A percentile compares a stretch with the other conserved stretches of the same genome.
Evolutionary conservation across 2,797 vertebrate genomes (phyloP).

Genomic region (Eidolon dupreanum): DNA sequence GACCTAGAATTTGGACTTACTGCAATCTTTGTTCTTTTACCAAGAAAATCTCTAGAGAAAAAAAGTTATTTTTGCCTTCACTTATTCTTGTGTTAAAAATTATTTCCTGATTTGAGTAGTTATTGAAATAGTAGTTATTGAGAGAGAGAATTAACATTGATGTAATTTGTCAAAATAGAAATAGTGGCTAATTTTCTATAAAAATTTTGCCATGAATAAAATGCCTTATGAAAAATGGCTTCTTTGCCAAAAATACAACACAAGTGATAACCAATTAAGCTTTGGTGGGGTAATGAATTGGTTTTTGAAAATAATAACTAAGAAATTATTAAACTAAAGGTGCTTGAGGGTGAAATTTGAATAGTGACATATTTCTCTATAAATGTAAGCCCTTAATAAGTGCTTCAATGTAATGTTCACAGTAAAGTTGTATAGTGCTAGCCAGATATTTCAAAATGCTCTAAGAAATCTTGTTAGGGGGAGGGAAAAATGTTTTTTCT

Average conservation of each 20-base stretch:
- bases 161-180: conserved; percentile 70
- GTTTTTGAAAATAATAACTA: conserved; percentile 52
- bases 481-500: conserved; percentile 83
- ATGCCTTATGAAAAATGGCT: conserved; percentile 82
- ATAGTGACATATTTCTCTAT: conserved; percentile 74
- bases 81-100: conserved; percentile 68
- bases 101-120: conserved; percentile 73
- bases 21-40: conserved; percentile 82
- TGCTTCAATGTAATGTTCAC: conserved; percentile 76
- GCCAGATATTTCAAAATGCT: conserved; percentile 82
- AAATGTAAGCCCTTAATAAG: conserved; percentile 78
- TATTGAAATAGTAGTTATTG: background rate
- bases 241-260: conserved; percentile 77
- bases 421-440: conserved; percentile 80
- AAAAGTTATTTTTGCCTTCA: conserved; percentile 54
- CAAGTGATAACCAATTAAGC: conserved; percentile 55
- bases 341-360: conserved; percentile 79
- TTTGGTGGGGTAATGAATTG: conserved; percentile 68
- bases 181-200: conserved; percentile 77
- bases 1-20: conserved; percentile 77
- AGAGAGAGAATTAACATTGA: conserved; percentile 36
- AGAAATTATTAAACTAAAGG: conserved; percentile 68
- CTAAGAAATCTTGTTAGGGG: conserved; percentile 85
- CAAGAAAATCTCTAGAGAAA: conserved; percentile 60
- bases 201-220: conserved; percentile 75